Conservation (phyloP, 2,888 invertebrate genomes). For the Julus scandinavius region DNA sequence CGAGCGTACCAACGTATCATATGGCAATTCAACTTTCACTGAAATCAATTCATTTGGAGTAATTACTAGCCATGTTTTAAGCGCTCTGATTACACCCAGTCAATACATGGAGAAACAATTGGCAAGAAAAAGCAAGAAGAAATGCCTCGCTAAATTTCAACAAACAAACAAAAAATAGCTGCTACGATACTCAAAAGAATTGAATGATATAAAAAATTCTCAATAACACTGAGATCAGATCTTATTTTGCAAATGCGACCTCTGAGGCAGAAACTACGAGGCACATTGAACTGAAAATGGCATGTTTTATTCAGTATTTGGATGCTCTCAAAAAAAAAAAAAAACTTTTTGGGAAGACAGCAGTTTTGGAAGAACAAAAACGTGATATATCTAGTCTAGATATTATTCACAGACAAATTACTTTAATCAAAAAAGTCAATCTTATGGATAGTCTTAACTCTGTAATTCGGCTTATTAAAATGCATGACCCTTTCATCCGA, state of each 20-base stretch:
- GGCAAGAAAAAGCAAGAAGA: neutral
- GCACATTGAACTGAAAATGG: neutral
- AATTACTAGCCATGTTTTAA: neutral
- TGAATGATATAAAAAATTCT: neutral
- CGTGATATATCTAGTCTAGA: neutral
- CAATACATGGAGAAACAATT: neutral
- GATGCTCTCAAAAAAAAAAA: neutral
- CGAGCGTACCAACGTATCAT: conserved; percentile 37
- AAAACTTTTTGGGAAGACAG: neutral
- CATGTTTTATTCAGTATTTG: neutral
- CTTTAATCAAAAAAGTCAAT: neutral
- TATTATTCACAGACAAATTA: neutral
- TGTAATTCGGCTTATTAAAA: neutral
- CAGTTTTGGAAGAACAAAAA: neutral
- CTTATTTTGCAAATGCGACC: neutral
- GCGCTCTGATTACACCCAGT: neutral
- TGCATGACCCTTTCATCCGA: neutral
- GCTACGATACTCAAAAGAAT: neutral
- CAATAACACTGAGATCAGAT: conserved; percentile 19
- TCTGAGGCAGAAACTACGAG: neutral
- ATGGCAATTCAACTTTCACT: neutral
- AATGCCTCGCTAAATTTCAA: neutral
- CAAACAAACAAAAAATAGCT: neutral
- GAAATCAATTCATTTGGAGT: neutral
- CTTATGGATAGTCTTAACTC: neutral